Evolutionary conservation across 2,888 invertebrate species (phyloP).

Genomic region (Epicampocera succincta): DNA sequence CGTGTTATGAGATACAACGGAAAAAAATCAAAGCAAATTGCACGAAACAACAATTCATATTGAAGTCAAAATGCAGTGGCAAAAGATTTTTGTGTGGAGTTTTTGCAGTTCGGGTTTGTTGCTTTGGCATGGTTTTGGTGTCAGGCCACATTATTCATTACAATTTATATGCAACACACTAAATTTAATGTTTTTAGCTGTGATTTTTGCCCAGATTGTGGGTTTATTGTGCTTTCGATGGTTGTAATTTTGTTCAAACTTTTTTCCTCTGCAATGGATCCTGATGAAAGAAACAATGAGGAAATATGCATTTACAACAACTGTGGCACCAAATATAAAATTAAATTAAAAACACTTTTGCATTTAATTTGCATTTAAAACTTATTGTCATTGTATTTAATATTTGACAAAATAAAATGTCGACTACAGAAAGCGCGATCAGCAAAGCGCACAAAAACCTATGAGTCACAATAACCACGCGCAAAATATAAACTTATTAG

Average conservation of each 20-base stretch:
- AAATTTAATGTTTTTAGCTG: constrained; percentile 32
- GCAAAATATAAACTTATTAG: not conserved
- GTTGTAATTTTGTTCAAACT: constrained; percentile 22
- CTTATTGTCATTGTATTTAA: constrained; percentile 51
- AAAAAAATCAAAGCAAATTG: constrained; percentile 55
- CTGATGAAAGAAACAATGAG: constrained; percentile 51
- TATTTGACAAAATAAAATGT: constrained; percentile 14
- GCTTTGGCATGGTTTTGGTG: constrained; percentile 50
- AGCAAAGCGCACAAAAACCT: constrained; percentile 6
- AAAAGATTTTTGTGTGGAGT: constrained; percentile 3
- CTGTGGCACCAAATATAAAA: not conserved
- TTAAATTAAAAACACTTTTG: constrained; percentile 45
- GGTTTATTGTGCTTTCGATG: constrained; percentile 46
- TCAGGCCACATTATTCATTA: constrained; percentile 53
- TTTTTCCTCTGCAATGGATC: constrained; percentile 15
- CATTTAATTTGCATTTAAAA: constrained; percentile 56
- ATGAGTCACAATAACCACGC: constrained; percentile 12
- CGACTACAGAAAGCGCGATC: not conserved
- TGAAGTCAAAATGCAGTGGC: constrained; percentile 5
- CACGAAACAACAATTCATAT: constrained; percentile 52
- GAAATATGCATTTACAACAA: constrained; percentile 53
- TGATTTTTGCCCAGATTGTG: constrained; percentile 24
- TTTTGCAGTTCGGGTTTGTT: constrained; percentile 27
- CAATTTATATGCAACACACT: constrained; percentile 49
- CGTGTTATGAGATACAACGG: constrained; percentile 46